Conservation (phyloP, 2,888 invertebrate species). For the Dolomedes plantarius region DNA sequence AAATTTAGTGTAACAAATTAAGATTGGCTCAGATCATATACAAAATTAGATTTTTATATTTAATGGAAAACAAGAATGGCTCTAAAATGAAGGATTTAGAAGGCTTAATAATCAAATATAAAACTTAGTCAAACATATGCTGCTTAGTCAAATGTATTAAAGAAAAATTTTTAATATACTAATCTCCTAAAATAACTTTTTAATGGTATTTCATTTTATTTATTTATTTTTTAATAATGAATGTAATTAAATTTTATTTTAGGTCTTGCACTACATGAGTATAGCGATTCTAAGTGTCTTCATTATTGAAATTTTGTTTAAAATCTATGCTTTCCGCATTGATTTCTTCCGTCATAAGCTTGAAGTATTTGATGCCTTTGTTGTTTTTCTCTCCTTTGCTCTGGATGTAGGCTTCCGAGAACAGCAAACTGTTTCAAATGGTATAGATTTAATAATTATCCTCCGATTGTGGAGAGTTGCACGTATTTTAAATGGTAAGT, state of each 20-base stretch:
- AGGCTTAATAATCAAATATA: too few species aligned
- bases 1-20: too few species aligned
- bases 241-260: slow-evolving; percentile 57
- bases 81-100: too few species aligned
- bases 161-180: too few species aligned
- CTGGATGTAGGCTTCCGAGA: slow-evolving; percentile 77
- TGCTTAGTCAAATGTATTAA: too few species aligned
- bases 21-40: too few species aligned
- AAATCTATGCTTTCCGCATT: slow-evolving; percentile 76
- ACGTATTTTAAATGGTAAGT: slow-evolving; percentile 77
- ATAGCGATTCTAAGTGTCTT: slow-evolving; percentile 77
- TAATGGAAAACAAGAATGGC: too few species aligned
- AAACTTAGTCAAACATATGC: too few species aligned
- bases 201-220: neutral
- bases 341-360: slow-evolving; percentile 77
- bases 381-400: slow-evolving; percentile 77
- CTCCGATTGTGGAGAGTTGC: slow-evolving; percentile 78
- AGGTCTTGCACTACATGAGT: slow-evolving; percentile 77
- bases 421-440: slow-evolving; percentile 75
- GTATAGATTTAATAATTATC: slow-evolving; percentile 77
- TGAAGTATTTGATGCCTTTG: slow-evolving; percentile 78
- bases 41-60: too few species aligned
- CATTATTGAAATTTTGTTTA: slow-evolving; percentile 76
- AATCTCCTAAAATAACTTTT: too few species aligned
- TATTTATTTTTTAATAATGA: neutral